Percentiles rank a stretch among this genome's conserved stretches.
Conservation (phyloP, 2,113 vertebrate species). For the Pterophyllum scalare region DNA sequence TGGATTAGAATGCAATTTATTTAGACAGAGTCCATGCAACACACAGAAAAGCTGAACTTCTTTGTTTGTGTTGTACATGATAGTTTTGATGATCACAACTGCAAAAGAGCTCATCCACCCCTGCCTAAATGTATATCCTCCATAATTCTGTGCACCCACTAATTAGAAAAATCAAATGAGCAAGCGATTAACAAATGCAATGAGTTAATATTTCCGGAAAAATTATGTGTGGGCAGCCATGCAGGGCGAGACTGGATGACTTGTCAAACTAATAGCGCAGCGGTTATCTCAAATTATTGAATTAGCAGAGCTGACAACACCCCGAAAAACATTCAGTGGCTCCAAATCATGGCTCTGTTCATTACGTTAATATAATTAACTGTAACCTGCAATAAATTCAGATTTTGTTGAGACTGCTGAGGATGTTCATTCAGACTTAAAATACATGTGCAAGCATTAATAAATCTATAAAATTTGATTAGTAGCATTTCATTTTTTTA, state of each 20-base stretch:
- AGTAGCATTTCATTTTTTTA: too few species aligned
- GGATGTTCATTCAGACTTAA: neutral
- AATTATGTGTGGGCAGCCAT: conserved; percentile 29
- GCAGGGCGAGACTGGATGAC: neutral
- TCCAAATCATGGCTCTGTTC: neutral
- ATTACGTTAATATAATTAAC: neutral
- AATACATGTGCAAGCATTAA: neutral
- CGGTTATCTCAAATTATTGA: conserved; percentile 1
- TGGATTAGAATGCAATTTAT: neutral
- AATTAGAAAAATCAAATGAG: conserved; percentile 28
- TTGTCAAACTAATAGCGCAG: conserved; percentile 12
- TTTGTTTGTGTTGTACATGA: neutral
- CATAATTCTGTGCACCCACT: conserved; percentile 13
- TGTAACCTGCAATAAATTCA: neutral
- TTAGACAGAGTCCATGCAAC: too few species aligned
- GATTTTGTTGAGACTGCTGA: neutral
- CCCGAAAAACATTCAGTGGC: neutral
- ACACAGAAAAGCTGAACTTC: neutral
- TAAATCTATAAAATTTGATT: too few species aligned
- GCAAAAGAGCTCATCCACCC: neutral
- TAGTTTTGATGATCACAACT: neutral
- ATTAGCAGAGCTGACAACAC: neutral
- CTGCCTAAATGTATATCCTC: neutral
- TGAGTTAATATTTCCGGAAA: conserved; percentile 7
- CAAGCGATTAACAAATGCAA: conserved; percentile 20